These are phyloP conservation scores for Drosophila seguyi DNA, from an alignment of 1,140 invertebrate genomes.

Conservation along the genomic window DNA sequence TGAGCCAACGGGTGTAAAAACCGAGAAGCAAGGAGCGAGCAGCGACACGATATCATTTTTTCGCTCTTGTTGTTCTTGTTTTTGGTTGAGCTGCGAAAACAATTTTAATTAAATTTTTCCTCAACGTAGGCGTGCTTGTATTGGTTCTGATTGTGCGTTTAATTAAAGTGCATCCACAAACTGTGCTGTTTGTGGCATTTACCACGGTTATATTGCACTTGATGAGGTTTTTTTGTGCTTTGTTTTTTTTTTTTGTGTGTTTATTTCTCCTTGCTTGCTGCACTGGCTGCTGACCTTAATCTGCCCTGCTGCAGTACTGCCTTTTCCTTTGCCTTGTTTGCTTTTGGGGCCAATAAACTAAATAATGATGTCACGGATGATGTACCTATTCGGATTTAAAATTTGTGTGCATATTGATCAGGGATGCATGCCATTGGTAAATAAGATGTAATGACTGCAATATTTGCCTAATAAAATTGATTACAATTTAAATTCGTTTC, in stretches of 20 bases:
- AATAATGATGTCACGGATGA: slow-evolving; percentile 52
- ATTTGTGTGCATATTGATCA: background rate
- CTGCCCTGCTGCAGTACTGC: slow-evolving; percentile 16
- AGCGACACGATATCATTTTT: slow-evolving; percentile 13
- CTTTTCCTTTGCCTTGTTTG: slow-evolving; percentile 11
- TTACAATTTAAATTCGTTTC: background rate
- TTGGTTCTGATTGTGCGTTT: slow-evolving; percentile 46
- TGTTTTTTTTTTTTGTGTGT: background rate
- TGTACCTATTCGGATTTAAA: background rate
- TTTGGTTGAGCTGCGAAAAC: slow-evolving; percentile 26
- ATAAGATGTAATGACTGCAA: background rate
- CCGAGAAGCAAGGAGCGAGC: background rate
- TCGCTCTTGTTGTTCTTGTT: slow-evolving; percentile 1
- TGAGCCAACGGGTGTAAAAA: slow-evolving; percentile 6
- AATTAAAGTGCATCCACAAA: slow-evolving; percentile 45
- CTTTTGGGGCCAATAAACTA: slow-evolving; percentile 51
- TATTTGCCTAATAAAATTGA: background rate
- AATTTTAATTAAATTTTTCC: slow-evolving; percentile 48
- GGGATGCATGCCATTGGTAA: background rate
- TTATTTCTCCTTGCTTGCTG: slow-evolving; percentile 4
- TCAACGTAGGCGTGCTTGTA: slow-evolving; percentile 1
- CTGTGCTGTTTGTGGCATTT: slow-evolving; percentile 12
- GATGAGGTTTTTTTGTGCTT: slow-evolving; percentile 6
- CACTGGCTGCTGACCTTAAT: slow-evolving; percentile 35
- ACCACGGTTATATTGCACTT: slow-evolving; percentile 6